These are phyloP conservation scores for Chymomyza caudatula DNA, from an alignment of 2,888 invertebrate genomes.

Conservation along the genomic window DNA sequence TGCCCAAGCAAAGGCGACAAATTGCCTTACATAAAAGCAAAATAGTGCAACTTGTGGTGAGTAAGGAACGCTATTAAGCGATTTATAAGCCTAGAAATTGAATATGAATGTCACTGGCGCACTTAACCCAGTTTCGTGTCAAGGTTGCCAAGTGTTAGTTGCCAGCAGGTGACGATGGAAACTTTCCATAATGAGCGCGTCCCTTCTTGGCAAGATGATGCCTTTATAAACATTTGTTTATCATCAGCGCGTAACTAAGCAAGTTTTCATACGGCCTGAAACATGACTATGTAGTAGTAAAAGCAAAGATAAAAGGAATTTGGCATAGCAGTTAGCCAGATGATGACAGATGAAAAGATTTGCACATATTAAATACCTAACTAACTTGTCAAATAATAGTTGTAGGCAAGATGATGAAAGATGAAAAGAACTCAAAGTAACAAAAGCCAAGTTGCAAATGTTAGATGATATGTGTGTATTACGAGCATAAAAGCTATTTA, in stretches of 20 bases:
- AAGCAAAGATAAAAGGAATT: not conserved
- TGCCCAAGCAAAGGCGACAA: not conserved
- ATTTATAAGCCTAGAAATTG: not conserved
- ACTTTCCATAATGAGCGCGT: not conserved
- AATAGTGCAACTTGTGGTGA: not conserved
- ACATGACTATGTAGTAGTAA: not conserved
- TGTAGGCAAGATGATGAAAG: not conserved
- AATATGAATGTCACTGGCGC: not conserved
- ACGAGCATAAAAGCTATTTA: no score
- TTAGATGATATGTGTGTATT: no score
- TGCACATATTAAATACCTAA: no score
- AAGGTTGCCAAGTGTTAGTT: slow-evolving; percentile 10
- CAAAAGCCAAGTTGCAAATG: no score
- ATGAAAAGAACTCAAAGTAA: not conserved
- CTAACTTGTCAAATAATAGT: not conserved
- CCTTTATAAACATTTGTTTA: slow-evolving; percentile 12
- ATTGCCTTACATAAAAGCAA: not conserved
- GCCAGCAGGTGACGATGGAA: not conserved
- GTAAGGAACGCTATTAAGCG: not conserved
- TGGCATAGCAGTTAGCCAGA: not conserved
- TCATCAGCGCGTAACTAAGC: slow-evolving; percentile 6
- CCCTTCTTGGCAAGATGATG: not conserved
- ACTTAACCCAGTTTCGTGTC: slow-evolving; percentile 23
- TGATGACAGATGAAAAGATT: not conserved
- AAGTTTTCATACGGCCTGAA: not conserved